A percentile compares a stretch with the other conserved stretches of the same genome.
Evolutionary conservation across 2,888 invertebrate genomes (phyloP).

Genomic region (Heliconius ethilla): DNA sequence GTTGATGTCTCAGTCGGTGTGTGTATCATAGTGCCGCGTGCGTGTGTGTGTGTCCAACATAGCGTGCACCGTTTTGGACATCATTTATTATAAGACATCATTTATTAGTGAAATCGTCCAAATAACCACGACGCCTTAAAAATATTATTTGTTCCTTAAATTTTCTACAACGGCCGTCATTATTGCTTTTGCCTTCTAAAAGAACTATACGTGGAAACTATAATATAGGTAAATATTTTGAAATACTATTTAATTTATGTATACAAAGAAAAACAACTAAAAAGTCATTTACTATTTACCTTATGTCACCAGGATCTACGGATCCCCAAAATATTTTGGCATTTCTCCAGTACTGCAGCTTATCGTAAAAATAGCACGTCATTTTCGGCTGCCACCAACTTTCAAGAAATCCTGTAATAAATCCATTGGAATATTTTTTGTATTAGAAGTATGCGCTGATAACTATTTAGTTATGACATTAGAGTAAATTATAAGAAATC

Average conservation of each 20-base stretch:
- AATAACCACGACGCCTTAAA: background rate
- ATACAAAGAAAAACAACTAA: background rate
- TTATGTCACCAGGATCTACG: slow-evolving; percentile 14
- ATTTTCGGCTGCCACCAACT: slow-evolving; percentile 43
- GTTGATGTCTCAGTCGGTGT: slow-evolving; percentile 35
- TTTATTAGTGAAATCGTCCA: background rate
- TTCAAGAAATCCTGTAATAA: slow-evolving; percentile 31
- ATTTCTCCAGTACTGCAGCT: slow-evolving; percentile 53
- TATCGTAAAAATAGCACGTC: slow-evolving; percentile 52
- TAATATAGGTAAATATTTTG: background rate
- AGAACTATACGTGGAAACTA: background rate
- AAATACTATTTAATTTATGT: background rate
- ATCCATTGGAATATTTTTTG: background rate
- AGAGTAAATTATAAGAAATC: background rate
- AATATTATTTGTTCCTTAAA: background rate
- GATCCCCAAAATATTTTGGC: slow-evolving; percentile 47
- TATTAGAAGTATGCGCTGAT: background rate
- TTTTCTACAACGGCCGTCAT: background rate
- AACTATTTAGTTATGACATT: background rate
- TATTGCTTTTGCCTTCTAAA: background rate
- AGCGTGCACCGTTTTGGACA: slow-evolving; percentile 33
- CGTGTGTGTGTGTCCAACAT: slow-evolving; percentile 22
- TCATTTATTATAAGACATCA: slow-evolving; percentile 4
- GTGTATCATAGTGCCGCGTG: slow-evolving; percentile 34
- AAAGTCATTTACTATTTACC: background rate